Base-by-base conservation (phyloP, 2,797 vertebrate species). In the Lepus oiostolus region DNA sequence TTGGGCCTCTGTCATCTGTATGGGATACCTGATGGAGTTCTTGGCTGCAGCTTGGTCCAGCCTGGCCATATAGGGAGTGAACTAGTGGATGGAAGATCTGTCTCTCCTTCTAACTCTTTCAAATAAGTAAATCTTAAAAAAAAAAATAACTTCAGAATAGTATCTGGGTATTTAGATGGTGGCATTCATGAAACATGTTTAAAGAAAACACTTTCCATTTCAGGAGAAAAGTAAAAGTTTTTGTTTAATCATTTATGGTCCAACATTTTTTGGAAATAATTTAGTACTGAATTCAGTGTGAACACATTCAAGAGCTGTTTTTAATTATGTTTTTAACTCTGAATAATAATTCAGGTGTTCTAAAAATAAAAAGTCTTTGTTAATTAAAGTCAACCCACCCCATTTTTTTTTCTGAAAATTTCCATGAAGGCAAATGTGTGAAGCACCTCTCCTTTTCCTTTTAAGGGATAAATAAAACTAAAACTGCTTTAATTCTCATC, bases 191-290 rank as follows among this genome's bases (percentile, higher is more conserved):
- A 94, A 88, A 65, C 28, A n/a, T 74, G 32, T 79, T 91, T 94
- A 60, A 79, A 54, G 60, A 94, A 87, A 94, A 26, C 47, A 85
- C 32, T 85, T 94, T 83, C 68, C 84, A 42, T 88, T 96, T 96
- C 67, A 77, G 47, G 52, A 24, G 47, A 86, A 75, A 88, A 85
- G 42, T n/a, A 50, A 24, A 28, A 32, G 4, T 28, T 84, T 91
- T 88, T 91, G n/a, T 7, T 63, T 84, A 60, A 52, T 91, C 30
- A 52, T 21, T 28, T 65, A 21, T 1, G 80, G 17, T 11, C 6
- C 26, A 88, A 28, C 32, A 28, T 88, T 52, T 62, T 93, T 83
- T 71, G 52, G 58, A 82, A 83, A 5, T 85, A 72, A 65, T 62
- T 21, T 47, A 35, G 80, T 35, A 89, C 82, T 91, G 47, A 75